Evolutionary conservation across 1,140 invertebrate species (phyloP).

Genomic region (Adoxophyes honmai): DNA sequence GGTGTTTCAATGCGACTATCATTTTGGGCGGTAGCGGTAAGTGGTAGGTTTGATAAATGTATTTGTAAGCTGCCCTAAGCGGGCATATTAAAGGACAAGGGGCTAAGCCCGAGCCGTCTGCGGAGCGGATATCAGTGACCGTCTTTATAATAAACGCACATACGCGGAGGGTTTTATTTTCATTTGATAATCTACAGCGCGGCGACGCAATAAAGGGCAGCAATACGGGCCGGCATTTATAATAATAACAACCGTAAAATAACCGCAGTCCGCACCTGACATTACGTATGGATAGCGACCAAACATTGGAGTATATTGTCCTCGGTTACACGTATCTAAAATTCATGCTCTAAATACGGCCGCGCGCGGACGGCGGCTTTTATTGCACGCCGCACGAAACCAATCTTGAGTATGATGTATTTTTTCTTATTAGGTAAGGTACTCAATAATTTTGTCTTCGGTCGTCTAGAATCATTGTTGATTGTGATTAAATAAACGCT

Average conservation of each 20-base stretch:
- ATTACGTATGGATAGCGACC: slow-evolving; percentile 12
- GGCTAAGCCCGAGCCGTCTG: slow-evolving; percentile 3
- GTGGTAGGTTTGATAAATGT: slow-evolving; percentile 7
- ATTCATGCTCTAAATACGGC: slow-evolving; percentile 54
- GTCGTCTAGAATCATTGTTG: neutral
- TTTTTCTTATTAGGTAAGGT: slow-evolving; percentile 14
- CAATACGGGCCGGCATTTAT: slow-evolving; percentile 7
- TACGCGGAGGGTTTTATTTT: slow-evolving; percentile 1
- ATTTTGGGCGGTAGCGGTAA: slow-evolving; percentile 7
- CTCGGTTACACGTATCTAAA: slow-evolving; percentile 46
- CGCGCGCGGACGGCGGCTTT: slow-evolving; percentile 36
- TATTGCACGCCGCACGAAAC: slow-evolving; percentile 45
- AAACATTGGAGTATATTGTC: slow-evolving; percentile 26
- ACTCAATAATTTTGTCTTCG: neutral
- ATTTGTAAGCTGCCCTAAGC: slow-evolving; percentile 4
- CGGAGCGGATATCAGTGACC: neutral
- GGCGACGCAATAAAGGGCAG: neutral
- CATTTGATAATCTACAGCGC: slow-evolving; percentile 5
- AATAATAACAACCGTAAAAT: slow-evolving; percentile 4
- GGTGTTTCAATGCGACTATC: slow-evolving; percentile 6
- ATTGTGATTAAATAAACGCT: neutral
- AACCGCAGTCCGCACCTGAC: slow-evolving; percentile 5
- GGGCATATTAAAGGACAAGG: neutral
- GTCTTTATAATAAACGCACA: neutral
- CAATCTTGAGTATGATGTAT: slow-evolving; percentile 25